Percentiles rank a stretch among this genome's conserved stretches.
These are phyloP conservation scores for Danaus plexippus DNA, from an alignment of 1,140 invertebrate species.

Conservation along the genomic window DNA sequence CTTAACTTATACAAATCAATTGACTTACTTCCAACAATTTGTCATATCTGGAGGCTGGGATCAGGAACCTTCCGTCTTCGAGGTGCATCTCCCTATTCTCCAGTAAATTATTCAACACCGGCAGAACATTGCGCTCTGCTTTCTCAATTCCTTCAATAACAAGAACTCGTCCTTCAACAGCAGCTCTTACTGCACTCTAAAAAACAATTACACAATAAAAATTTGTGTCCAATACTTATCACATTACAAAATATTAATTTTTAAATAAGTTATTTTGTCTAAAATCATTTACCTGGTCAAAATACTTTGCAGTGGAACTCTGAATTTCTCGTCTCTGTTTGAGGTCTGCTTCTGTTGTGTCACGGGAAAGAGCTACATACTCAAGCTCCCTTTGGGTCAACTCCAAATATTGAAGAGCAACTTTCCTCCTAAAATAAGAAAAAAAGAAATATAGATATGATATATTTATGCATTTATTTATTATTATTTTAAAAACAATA, in stretches of 20 bases:
- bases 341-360: constrained; percentile 96
- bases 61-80: constrained; percentile 95
- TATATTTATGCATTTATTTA: too few species aligned
- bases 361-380: constrained; percentile 93
- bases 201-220: constrained; percentile 1
- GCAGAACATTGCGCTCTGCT: constrained; percentile 96
- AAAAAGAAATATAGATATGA: background rate
- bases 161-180: constrained; percentile 88
- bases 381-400: constrained; percentile 91
- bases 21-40: constrained; percentile 84
- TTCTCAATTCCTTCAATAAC: constrained; percentile 98
- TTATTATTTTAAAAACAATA: too few species aligned
- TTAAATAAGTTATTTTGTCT: background rate
- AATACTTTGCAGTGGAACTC: constrained; percentile 88
- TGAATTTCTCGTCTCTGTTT: constrained; percentile 96
- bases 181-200: constrained; percentile 92
- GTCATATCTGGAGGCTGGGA: constrained; percentile 91
- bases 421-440: constrained; percentile 69
- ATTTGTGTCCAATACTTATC: too few species aligned
- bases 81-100: constrained; percentile 99
- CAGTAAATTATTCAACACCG: constrained; percentile 97
- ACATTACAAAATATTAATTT: too few species aligned
- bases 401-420: constrained; percentile 91
- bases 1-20: background rate
- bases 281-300: constrained; percentile 83